Evolutionary conservation across 2,113 vertebrate genomes (phyloP).

Genomic region (Balaeniceps rex): DNA sequence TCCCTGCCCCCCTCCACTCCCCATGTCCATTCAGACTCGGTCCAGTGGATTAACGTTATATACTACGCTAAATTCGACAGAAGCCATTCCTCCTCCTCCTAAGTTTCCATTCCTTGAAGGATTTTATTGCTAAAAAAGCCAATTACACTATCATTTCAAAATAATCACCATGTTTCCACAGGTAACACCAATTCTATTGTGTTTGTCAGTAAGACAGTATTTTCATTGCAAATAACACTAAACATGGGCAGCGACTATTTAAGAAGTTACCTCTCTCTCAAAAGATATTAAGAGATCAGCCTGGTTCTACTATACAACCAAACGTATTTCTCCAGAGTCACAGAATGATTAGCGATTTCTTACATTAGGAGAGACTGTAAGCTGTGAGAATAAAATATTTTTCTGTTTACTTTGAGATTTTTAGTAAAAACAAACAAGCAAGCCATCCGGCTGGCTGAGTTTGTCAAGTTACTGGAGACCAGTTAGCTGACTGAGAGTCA

Average conservation of each 20-base stretch:
- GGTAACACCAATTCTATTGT: no score
- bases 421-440: slow-evolving; percentile 24
- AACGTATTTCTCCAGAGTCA: neutral
- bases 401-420: neutral
- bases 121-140: no score
- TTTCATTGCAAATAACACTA: neutral
- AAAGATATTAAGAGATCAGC: neutral
- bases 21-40: no score
- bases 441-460: neutral
- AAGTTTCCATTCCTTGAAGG: no score
- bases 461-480: slow-evolving; percentile 39
- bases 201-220: neutral
- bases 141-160: no score
- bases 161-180: no score
- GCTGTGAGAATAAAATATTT: slow-evolving; percentile 10
- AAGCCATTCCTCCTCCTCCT: no score
- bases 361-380: neutral
- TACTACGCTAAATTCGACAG: no score
- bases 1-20: no score
- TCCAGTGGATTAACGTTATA: no score
- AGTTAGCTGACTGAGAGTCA: slow-evolving; percentile 46
- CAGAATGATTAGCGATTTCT: neutral
- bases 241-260: neutral
- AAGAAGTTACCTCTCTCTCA: neutral
- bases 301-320: neutral